phyloP scores from a whole-genome alignment of 2,888 invertebrate species.

The Ornithoptera priamus region DNA sequence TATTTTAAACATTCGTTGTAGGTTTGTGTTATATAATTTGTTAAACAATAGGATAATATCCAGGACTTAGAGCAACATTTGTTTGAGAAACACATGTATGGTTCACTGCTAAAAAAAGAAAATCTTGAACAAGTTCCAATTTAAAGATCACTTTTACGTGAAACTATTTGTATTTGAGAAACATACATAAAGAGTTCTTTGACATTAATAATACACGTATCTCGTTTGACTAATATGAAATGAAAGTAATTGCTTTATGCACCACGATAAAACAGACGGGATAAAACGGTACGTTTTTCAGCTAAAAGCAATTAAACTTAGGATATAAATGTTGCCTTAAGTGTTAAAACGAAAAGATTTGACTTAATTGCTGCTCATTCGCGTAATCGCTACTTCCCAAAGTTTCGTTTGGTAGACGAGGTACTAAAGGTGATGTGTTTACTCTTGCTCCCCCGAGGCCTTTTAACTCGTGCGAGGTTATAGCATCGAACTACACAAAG shows the following conservation, averaged over 20 bases:
- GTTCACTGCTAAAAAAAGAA: too few species aligned
- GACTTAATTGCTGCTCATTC: constrained; percentile 10
- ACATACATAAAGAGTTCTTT: too few species aligned
- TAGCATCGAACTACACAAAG: constrained; percentile 14
- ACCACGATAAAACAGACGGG: not conserved
- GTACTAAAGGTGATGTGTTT: constrained; percentile 17
- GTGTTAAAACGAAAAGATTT: constrained; percentile 20
- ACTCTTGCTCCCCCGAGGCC: constrained; percentile 13
- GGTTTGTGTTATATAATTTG: too few species aligned
- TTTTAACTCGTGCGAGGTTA: constrained; percentile 10
- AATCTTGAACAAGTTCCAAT: too few species aligned
- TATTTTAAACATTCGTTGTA: too few species aligned
- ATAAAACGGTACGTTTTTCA: not conserved
- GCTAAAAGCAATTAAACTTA: not conserved
- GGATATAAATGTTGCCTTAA: not conserved
- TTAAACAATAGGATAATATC: too few species aligned
- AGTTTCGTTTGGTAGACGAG: constrained; percentile 5
- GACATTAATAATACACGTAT: too few species aligned
- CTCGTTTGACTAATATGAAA: too few species aligned
- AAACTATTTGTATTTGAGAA: too few species aligned
- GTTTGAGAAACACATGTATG: too few species aligned
- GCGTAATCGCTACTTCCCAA: constrained; percentile 14
- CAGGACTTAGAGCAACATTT: too few species aligned
- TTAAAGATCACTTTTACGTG: too few species aligned
- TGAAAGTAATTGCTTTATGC: not conserved